Percentiles rank a stretch among this genome's conserved stretches.
These are phyloP conservation scores for Tiphia femorata DNA, from an alignment of 2,888 invertebrate genomes.

Conservation along the genomic window DNA sequence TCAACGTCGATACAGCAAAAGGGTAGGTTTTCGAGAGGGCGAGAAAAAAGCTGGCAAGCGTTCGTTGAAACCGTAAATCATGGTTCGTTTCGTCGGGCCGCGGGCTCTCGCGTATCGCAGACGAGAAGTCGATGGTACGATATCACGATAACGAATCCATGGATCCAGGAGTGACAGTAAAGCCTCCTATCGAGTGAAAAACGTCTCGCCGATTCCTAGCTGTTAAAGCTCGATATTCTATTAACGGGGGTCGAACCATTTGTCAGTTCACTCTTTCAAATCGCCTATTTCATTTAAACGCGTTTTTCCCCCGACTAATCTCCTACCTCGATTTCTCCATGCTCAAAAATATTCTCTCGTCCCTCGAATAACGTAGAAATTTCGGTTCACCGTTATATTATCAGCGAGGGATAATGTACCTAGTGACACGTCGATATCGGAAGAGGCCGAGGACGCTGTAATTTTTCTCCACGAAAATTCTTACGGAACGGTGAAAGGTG, in stretches of 20 bases:
- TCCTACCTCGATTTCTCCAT: too few relatives aligned
- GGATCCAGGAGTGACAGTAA: conserved; percentile 18
- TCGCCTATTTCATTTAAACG: too few relatives aligned
- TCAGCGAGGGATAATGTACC: too few relatives aligned
- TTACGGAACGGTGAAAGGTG: not conserved
- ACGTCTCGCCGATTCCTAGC: conserved; percentile 17
- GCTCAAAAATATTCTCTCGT: too few relatives aligned
- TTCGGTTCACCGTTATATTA: too few relatives aligned
- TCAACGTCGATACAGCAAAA: not conserved
- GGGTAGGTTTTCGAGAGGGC: conserved; percentile 16
- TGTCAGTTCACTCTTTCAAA: too few relatives aligned
- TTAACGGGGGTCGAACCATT: not conserved
- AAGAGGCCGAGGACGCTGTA: too few relatives aligned
- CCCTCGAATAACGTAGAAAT: too few relatives aligned
- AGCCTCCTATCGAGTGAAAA: conserved; percentile 17
- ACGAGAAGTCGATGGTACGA: conserved; percentile 20
- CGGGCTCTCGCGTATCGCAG: conserved; percentile 5
- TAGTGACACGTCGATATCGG: too few relatives aligned
- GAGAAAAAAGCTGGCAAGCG: conserved; percentile 33
- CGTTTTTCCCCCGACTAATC: too few relatives aligned
- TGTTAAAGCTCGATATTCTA: conserved; percentile 9
- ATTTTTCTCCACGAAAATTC: too few relatives aligned
- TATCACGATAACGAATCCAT: conserved; percentile 41
- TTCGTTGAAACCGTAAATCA: conserved; percentile 45
- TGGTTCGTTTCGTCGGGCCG: conserved; percentile 3